Percentiles rank a stretch among this genome's conserved stretches.
Conservation (phyloP, 1,140 invertebrate genomes). For the Nephotettix cincticeps region DNA sequence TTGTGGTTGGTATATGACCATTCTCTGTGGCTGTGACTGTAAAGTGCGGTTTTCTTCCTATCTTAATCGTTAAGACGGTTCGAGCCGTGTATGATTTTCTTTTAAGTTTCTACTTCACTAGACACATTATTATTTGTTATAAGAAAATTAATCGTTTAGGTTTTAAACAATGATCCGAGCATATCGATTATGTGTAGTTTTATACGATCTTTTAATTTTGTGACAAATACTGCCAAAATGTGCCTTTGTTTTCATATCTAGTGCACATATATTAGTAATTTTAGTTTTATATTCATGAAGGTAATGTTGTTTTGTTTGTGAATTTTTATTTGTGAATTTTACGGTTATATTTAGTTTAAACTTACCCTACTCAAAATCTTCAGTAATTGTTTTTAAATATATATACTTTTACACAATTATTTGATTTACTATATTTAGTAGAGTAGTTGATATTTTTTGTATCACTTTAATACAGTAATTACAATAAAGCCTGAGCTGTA, state of each 20-base stretch:
- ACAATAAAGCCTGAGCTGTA: no score
- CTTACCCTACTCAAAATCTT: neutral
- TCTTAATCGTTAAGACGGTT: neutral
- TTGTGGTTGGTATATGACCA: constrained; percentile 16
- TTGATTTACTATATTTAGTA: no score
- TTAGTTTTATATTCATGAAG: neutral
- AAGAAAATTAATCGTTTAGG: neutral
- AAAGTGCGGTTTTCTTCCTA: neutral
- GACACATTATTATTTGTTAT: neutral
- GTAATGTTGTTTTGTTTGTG: neutral
- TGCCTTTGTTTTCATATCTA: constrained; percentile 20
- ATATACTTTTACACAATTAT: no score
- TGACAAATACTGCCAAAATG: constrained; percentile 19
- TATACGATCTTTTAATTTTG: constrained; percentile 14
- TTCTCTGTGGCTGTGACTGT: constrained; percentile 13
- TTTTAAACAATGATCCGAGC: neutral
- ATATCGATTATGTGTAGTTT: constrained; percentile 7
- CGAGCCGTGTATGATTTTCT: neutral
- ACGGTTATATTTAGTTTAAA: neutral
- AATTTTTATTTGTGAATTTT: neutral
- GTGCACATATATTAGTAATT: neutral
- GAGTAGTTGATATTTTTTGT: no score
- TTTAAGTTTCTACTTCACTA: neutral
- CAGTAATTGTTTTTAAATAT: no score
- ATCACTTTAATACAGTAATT: no score